Percentiles rank a stretch among this genome's conserved stretches.
These are phyloP conservation scores for Aphidoletes aphidimyza DNA, from an alignment of 2,888 invertebrate genomes.

Conservation along the genomic window DNA sequence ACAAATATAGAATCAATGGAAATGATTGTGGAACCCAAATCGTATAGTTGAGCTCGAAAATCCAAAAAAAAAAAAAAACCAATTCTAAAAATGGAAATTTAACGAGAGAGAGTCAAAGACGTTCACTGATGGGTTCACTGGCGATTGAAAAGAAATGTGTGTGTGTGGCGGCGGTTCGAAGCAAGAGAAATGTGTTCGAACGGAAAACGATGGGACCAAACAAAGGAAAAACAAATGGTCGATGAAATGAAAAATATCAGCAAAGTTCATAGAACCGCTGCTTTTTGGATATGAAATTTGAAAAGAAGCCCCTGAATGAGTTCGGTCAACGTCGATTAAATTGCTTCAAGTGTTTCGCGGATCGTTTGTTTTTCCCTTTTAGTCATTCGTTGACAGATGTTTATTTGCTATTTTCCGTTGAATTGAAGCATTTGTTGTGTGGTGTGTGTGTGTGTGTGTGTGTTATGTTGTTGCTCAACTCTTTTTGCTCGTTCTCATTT, in stretches of 20 bases:
- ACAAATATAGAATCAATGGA: too few species aligned
- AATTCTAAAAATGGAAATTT: too few species aligned
- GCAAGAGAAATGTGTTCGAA: neutral
- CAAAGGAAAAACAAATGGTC: constrained; percentile 30
- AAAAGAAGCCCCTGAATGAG: too few species aligned
- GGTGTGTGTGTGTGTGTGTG: too few species aligned
- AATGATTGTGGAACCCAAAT: too few species aligned
- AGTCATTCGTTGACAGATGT: constrained; percentile 34
- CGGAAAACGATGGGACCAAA: neutral
- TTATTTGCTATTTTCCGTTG: constrained; percentile 33
- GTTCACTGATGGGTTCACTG: too few species aligned
- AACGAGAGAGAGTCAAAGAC: too few species aligned
- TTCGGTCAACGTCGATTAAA: constrained; percentile 26
- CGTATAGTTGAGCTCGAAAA: too few species aligned
- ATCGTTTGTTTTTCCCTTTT: constrained; percentile 34
- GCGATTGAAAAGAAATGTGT: too few species aligned
- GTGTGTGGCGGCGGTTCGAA: too few species aligned
- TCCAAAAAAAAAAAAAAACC: too few species aligned
- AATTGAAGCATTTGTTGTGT: neutral
- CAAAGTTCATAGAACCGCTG: constrained; percentile 15
- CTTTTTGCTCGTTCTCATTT: neutral
- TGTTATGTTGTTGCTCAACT: neutral
- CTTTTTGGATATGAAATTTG: too few species aligned
- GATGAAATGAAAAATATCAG: constrained; percentile 48
- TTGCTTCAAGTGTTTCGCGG: constrained; percentile 38